These are phyloP conservation scores for Camponotus vicinus DNA, from an alignment of 1,140 invertebrate species.

Conservation along the genomic window DNA sequence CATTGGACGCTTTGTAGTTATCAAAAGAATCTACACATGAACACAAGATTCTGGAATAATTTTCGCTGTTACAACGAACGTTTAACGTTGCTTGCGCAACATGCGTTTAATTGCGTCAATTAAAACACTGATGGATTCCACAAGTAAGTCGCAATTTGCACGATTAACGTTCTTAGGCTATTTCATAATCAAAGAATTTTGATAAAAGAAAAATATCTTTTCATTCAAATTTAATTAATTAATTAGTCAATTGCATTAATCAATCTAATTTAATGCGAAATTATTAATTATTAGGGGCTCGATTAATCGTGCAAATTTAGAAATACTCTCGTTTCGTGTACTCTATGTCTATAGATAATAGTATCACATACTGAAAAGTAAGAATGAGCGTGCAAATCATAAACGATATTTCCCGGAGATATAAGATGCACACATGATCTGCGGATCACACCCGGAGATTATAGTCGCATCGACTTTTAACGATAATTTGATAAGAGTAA, in stretches of 20 bases:
- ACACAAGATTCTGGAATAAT: slow-evolving; percentile 47
- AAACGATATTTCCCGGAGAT: slow-evolving; percentile 15
- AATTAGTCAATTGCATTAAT: neutral
- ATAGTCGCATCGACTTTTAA: slow-evolving; percentile 67
- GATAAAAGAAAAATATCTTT: neutral
- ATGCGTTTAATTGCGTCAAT: neutral
- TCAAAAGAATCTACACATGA: slow-evolving; percentile 34
- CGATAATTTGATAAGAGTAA: slow-evolving; percentile 36
- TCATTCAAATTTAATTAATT: neutral
- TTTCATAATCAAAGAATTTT: neutral
- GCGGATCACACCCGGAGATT: slow-evolving; percentile 52
- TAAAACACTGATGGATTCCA: neutral
- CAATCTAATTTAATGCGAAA: neutral
- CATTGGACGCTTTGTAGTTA: slow-evolving; percentile 17
- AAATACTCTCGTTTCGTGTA: slow-evolving; percentile 25
- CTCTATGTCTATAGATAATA: slow-evolving; percentile 45
- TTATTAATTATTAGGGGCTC: neutral
- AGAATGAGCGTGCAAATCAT: neutral
- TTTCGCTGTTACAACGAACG: neutral
- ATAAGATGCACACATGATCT: slow-evolving; percentile 29
- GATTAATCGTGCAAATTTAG: slow-evolving; percentile 6
- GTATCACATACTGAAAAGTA: neutral
- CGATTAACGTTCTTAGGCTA: neutral
- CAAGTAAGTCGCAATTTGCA: neutral
- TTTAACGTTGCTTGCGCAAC: slow-evolving; percentile 31